Conservation (phyloP, 1,140 invertebrate genomes). For the Mamestra configurata region DNA sequence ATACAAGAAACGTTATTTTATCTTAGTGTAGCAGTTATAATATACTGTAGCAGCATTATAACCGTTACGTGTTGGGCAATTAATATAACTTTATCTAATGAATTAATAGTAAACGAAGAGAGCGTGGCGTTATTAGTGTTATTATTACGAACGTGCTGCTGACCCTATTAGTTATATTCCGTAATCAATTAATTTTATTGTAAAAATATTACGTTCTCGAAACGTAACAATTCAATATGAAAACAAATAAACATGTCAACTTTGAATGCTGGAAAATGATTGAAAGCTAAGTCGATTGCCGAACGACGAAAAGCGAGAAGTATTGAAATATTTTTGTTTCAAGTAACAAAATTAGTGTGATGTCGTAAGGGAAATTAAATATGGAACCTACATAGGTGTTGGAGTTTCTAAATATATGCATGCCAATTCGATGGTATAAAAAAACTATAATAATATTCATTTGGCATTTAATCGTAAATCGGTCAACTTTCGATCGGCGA, state of each 20-base stretch:
- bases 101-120: constrained; percentile 37
- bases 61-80: constrained; percentile 54
- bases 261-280: background rate
- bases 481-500: constrained; percentile 24
- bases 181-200: background rate
- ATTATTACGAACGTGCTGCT: background rate
- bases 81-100: constrained; percentile 40
- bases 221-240: background rate
- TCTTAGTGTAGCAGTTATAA: background rate
- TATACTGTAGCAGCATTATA: background rate
- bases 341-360: too few species aligned
- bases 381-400: too few species aligned
- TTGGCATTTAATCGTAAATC: background rate
- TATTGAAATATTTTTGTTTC: background rate
- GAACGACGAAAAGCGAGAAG: background rate
- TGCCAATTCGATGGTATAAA: background rate
- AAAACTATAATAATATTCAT: background rate
- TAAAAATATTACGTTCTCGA: background rate
- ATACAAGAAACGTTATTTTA: constrained; percentile 41
- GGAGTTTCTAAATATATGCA: background rate
- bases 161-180: background rate
- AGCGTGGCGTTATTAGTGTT: constrained; percentile 2
- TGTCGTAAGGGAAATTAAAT: too few species aligned
- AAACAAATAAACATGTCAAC: background rate
- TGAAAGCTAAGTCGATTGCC: background rate